These are phyloP conservation scores for Drosophila siamana DNA, from an alignment of 2,888 invertebrate species.

Conservation along the genomic window DNA sequence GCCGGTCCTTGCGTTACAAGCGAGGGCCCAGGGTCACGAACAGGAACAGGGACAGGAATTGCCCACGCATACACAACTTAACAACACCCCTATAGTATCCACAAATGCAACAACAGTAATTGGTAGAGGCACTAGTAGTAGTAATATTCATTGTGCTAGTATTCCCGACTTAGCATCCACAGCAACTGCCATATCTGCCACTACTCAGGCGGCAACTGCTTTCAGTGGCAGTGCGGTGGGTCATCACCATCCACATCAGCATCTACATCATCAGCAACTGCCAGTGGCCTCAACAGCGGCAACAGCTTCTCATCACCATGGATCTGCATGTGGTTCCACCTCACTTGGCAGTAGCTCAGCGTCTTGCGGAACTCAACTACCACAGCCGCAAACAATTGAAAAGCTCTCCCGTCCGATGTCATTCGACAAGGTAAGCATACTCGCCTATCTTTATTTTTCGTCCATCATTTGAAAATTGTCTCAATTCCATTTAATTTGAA, in stretches of 20 bases:
- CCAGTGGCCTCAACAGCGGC: slow-evolving; percentile 21
- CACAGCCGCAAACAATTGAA: slow-evolving; percentile 82
- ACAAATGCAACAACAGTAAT: slow-evolving; percentile 23
- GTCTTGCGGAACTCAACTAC: slow-evolving; percentile 27
- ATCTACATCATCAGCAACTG: slow-evolving; percentile 48
- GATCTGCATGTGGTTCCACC: slow-evolving; percentile 29
- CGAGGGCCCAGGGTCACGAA: background rate
- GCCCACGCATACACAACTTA: slow-evolving; percentile 13
- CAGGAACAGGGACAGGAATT: background rate
- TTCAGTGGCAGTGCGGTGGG: slow-evolving; percentile 76
- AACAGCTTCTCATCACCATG: slow-evolving; percentile 44
- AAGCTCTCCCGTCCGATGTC: slow-evolving; percentile 88
- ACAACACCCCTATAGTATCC: slow-evolving; percentile 12
- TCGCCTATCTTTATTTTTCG: background rate
- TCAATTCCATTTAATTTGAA: no score
- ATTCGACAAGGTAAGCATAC: slow-evolving; percentile 89
- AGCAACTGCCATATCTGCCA: slow-evolving; percentile 74
- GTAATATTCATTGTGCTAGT: slow-evolving; percentile 39
- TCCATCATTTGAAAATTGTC: no score
- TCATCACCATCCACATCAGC: slow-evolving; percentile 59
- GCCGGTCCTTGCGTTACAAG: slow-evolving; percentile 27
- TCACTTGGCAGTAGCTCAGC: slow-evolving; percentile 33
- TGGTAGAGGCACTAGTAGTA: slow-evolving; percentile 21
- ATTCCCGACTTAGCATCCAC: slow-evolving; percentile 70
- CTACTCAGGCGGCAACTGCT: slow-evolving; percentile 76